These are phyloP conservation scores for Eulemur coronatus DNA, from an alignment of 2,797 vertebrate species.

Conservation along the genomic window DNA sequence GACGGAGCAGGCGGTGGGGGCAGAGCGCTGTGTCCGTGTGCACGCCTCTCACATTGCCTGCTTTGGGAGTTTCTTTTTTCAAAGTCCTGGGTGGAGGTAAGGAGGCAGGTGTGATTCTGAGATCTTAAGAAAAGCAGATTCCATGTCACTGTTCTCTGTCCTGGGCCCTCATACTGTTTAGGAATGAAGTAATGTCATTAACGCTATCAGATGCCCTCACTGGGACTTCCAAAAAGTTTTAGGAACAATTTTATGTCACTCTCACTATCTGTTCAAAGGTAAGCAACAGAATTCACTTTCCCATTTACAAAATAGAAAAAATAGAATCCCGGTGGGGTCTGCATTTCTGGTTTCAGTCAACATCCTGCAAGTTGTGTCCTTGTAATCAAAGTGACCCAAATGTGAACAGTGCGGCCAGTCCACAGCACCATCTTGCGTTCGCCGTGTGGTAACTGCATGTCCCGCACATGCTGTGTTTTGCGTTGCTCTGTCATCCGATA, in stretches of 20 bases:
- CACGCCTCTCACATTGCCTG: background rate
- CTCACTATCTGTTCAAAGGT: background rate
- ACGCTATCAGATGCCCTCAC: background rate
- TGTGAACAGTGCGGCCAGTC: background rate
- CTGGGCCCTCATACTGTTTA: background rate
- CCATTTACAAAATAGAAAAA: background rate
- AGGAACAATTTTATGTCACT: background rate
- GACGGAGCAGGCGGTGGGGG: background rate
- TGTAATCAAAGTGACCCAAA: background rate
- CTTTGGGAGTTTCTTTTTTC: background rate
- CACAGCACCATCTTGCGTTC: conserved; percentile 11
- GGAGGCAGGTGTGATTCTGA: background rate
- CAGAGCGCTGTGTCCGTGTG: background rate
- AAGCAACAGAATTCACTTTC: background rate
- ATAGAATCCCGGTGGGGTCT: background rate
- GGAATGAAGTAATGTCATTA: background rate
- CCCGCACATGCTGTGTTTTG: too few relatives aligned
- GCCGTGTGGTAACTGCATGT: background rate
- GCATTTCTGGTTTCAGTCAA: background rate
- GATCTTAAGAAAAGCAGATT: background rate
- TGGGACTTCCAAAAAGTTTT: background rate
- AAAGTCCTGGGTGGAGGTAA: background rate
- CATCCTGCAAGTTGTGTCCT: background rate
- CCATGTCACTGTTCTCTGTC: background rate
- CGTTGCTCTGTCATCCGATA: rapidly evolving